Conservation (phyloP, 1,140 invertebrate species). For the Pseudomyrmex flavicornis region DNA sequence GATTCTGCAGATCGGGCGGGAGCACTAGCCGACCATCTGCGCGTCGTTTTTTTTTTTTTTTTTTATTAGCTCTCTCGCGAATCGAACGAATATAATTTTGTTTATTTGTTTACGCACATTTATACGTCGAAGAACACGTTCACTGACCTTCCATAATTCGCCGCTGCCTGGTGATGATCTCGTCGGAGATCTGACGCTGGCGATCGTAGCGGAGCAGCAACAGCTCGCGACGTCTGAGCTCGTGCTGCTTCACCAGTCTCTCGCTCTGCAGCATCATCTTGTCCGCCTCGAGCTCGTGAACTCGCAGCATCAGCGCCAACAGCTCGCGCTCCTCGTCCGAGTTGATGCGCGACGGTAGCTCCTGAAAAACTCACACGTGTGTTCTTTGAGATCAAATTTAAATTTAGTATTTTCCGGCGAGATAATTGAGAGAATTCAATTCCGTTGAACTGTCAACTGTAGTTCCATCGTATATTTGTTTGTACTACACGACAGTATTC, state of each 20-base stretch:
- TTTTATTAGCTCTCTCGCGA: constrained; percentile 34
- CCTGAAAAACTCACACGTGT: constrained; percentile 84
- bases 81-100: constrained; percentile 31
- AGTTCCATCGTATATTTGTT: background rate
- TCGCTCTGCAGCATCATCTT: constrained; percentile 96
- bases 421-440: background rate
- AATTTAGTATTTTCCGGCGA: background rate
- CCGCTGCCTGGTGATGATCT: constrained; percentile 95
- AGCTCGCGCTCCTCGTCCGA: constrained; percentile 95
- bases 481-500: background rate
- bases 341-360: constrained; percentile 92
- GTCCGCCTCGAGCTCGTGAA: constrained; percentile 96
- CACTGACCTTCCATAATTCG: constrained; percentile 92
- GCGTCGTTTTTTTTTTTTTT: constrained; percentile 6
- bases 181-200: constrained; percentile 94
- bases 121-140: background rate
- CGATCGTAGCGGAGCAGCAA: constrained; percentile 93
- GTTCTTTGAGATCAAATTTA: background rate
- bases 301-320: constrained; percentile 92
- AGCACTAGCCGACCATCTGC: constrained; percentile 89
- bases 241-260: constrained; percentile 92
- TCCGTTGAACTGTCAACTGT: background rate
- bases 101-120: background rate
- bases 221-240: constrained; percentile 93
- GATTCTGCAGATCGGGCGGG: constrained; percentile 92